Percentiles rank a stretch among this genome's conserved stretches.
phyloP scores from a whole-genome alignment of 2,797 vertebrate genomes.

The Simalia tracyae region DNA sequence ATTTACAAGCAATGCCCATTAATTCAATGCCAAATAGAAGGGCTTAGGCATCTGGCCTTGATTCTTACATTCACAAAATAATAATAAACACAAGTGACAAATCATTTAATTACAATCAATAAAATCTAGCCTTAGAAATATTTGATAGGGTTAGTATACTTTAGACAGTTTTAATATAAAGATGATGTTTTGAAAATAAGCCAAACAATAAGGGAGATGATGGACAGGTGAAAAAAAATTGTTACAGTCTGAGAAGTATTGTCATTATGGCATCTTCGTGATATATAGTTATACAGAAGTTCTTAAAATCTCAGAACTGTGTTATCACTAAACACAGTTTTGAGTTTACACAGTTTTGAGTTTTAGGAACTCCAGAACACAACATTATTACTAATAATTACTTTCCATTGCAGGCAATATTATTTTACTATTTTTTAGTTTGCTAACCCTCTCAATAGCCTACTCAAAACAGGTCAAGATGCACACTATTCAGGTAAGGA shows the following conservation, averaged over 20 bases:
- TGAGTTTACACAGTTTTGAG: background rate
- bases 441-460: background rate
- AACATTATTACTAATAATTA: background rate
- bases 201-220: background rate
- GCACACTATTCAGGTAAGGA: background rate
- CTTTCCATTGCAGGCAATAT: background rate
- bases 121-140: background rate
- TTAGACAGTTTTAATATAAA: slow-evolving; percentile 14
- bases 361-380: background rate
- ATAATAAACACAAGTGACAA: background rate
- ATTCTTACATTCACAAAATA: background rate
- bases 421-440: background rate
- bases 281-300: background rate
- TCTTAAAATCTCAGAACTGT: background rate
- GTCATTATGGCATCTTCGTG: background rate
- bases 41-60: background rate
- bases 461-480: background rate
- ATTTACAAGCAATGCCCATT: background rate
- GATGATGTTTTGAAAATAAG: slow-evolving; percentile 5
- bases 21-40: background rate
- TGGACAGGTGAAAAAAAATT: background rate
- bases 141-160: background rate
- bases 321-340: background rate
- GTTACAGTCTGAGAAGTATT: background rate
- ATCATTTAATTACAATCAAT: slow-evolving; percentile 30